A percentile compares a stretch with the other conserved stretches of the same genome.
Evolutionary conservation across 2,797 vertebrate species (phyloP).

Genomic region (Mareca penelope): DNA sequence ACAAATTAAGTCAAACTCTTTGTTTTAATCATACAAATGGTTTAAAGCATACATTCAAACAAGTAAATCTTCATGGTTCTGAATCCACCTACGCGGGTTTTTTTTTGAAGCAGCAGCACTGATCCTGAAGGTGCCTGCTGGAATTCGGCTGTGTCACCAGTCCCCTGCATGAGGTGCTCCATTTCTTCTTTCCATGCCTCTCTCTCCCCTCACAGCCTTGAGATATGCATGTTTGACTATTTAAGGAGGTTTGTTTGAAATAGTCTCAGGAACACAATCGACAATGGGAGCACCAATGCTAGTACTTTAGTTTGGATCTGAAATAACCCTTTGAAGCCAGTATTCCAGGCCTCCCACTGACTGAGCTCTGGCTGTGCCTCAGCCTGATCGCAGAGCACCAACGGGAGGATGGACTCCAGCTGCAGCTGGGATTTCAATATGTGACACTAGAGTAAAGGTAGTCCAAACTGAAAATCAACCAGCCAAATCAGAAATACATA

Average conservation of each 20-base stretch:
- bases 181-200: neutral
- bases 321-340: neutral
- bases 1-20: neutral
- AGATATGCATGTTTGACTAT: neutral
- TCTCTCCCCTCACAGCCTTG: neutral
- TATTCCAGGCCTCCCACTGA: neutral
- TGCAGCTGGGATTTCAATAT: neutral
- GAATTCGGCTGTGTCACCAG: neutral
- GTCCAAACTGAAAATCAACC: neutral
- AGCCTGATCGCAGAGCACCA: neutral
- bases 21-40: neutral
- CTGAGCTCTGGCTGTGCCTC: neutral
- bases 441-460: neutral
- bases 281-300: neutral
- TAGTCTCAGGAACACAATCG: neutral
- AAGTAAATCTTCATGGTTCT: neutral
- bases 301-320: neutral
- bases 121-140: neutral
- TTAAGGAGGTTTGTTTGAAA: neutral
- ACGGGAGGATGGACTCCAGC: neutral
- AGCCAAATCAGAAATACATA: neutral
- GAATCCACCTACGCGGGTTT: rapidly evolving
- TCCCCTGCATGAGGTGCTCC: neutral
- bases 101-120: neutral
- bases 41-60: neutral